Evolutionary conservation across 30 jellyfish, hydroid and myxozoan genomes (phyloP), one percentile per base, ranked within the genome.

Genomic region (Calvadosia cruxmelitensis): DNA sequence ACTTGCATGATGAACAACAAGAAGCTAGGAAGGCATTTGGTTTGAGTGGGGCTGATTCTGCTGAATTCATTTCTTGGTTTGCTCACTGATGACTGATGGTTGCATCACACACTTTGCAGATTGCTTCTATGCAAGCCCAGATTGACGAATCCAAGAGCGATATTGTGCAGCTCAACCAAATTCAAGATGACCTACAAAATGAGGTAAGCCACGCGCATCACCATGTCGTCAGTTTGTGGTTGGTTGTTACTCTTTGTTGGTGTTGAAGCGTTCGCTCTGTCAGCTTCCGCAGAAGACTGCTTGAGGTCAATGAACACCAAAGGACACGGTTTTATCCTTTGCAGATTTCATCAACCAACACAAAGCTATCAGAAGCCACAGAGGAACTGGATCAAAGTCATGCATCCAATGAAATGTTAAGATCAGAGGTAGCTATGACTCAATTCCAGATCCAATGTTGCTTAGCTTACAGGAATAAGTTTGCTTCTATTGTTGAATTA

Each of bases 11-110:
- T n/a, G n/a, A n/a, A n/a, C n/a, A n/a, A n/a, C 57, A 42, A 42
- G 57, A 5, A 42, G 57, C 20, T 42, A 42, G 57, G 57, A n/a
- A n/a, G n/a, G n/a, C n/a, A n/a, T n/a, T n/a, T 42, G 57, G 57
- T 42, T 10, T 42, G 57, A 42, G 57, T 5, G 57, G 20, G 57
- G 20, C 57, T 42, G 57, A 42, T 42, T 42, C 20, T 42, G 10
- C 10, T 42, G 10, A 42, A 42, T 42, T 42, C 20, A 42, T 10
- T 42, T 5, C 20, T 42, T 42, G 57, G 10, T 42, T 42, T 42
- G 20, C 20, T 42, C 20, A 42, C 10, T n/a, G n/a, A n/a, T n/a
- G n/a, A n/a, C n/a, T n/a, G n/a, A n/a, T n/a, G n/a, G n/a, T n/a
- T n/a, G n/a, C n/a, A n/a, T n/a, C n/a, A n/a, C n/a, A n/a, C n/a